These are phyloP conservation scores for Trachelipus rathkii DNA, from an alignment of 1,140 invertebrate genomes.

Conservation along the genomic window DNA sequence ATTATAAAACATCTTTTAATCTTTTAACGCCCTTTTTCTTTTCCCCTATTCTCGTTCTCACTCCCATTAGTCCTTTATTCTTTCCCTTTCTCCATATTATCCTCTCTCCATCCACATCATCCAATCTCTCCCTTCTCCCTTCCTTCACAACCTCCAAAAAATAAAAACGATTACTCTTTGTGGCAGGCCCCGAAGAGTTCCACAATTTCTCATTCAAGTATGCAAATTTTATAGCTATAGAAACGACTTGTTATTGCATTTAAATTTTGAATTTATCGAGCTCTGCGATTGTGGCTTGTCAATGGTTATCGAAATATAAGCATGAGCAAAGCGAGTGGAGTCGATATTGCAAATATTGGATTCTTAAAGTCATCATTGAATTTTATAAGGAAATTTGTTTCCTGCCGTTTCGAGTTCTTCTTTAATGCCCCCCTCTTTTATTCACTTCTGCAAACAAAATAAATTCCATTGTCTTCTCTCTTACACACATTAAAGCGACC, in stretches of 20 bases:
- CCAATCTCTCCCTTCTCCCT: background rate
- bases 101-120: background rate
- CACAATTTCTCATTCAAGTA: background rate
- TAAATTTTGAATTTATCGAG: conserved; percentile 8
- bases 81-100: background rate
- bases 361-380: conserved; percentile 1
- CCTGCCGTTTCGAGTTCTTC: too few species aligned
- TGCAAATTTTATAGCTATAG: conserved; percentile 6
- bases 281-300: background rate
- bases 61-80: background rate
- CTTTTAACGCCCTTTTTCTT: background rate
- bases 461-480: too few species aligned
- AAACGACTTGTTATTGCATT: conserved; percentile 13
- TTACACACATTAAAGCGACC: too few species aligned
- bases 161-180: background rate
- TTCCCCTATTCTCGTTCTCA: background rate
- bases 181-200: background rate
- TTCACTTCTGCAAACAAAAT: too few species aligned
- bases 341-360: background rate
- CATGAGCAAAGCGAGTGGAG: background rate
- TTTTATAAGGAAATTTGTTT: conserved; percentile 8
- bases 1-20: background rate
- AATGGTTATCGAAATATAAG: conserved; percentile 3
- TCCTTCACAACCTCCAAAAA: background rate
- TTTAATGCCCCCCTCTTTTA: too few species aligned